Evolutionary conservation across 2,113 vertebrate species (phyloP).

Genomic region (Ophiodon elongatus): DNA sequence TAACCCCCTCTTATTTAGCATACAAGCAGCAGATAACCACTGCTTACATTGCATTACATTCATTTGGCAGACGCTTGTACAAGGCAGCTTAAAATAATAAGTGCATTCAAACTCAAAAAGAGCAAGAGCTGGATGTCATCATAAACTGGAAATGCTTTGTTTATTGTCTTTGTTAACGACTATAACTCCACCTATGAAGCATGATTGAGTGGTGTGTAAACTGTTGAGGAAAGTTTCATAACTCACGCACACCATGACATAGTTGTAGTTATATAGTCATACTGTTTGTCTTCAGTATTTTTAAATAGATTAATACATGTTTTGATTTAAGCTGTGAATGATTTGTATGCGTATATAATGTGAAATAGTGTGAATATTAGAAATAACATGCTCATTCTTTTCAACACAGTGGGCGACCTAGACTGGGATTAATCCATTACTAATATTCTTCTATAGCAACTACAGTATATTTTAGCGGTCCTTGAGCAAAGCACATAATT

Average conservation of each 20-base stretch:
- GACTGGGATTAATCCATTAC: conserved; percentile 17
- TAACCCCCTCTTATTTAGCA: background rate
- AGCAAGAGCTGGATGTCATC: background rate
- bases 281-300: background rate
- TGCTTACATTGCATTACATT: background rate
- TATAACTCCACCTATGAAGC: background rate
- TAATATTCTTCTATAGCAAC: conserved; percentile 44
- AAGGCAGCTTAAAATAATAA: background rate
- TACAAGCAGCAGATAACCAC: background rate
- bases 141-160: background rate
- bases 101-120: background rate
- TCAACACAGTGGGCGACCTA: background rate
- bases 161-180: conserved; percentile 1
- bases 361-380: background rate
- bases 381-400: conserved; percentile 10
- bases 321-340: background rate
- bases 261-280: background rate
- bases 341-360: background rate
- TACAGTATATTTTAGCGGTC: conserved; percentile 40
- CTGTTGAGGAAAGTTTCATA: background rate
- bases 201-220: background rate
- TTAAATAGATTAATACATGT: background rate
- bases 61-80: background rate
- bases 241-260: background rate
- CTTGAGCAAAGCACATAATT: conserved; percentile 49